Evolutionary conservation across 2,888 invertebrate genomes (phyloP), one percentile per base, ranked within the genome.

Genomic region (Mellilla xanthometata): DNA sequence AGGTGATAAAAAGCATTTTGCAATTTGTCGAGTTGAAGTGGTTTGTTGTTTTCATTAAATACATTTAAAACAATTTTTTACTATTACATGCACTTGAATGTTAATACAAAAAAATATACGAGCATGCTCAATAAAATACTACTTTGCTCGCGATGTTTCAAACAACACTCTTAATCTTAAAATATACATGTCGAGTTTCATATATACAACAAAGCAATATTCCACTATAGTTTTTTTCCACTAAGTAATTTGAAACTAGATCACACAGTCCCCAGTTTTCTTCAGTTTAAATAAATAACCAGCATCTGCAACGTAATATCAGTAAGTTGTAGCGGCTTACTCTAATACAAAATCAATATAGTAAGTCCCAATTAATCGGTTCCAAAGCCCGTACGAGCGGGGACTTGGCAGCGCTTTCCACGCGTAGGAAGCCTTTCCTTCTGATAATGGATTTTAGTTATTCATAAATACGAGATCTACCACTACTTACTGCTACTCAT

Each of bases 291-390:
- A 79, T 79, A 72, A 77, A 76, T 75, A 74, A 79, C 57, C 56
- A 68, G 58, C 64, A 68, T 68, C 65, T 74, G 73, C 70, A 72
- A 55, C 68, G 65, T 76, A 75, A 74, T 76, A 76, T 65, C 56
- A 63, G 73, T 70, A 68, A 76, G 70, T 78, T 76, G 66, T 60
- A 62, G 56, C 62, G 65, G 78, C 78, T 79, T 77, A 76, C 65
- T 60, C 60, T 85, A 84, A 85, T 85, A 86, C 84, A 83, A 86
- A 86, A 86, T 86, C 86, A 74, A 86, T 86, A 81, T 64, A 58
- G 68, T 80, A 76, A 81, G 76, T 78, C 59, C 66, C 76, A 81
- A 84, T 86, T 86, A 86, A 85, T 84, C 78, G 75, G 65, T n/a
- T 58, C 70, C 60, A 74, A 74, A 76, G 77, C 73, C 65, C 70